Evolutionary conservation across 2,797 vertebrate genomes (phyloP).

Genomic region (Pangasius mekongensis): DNA sequence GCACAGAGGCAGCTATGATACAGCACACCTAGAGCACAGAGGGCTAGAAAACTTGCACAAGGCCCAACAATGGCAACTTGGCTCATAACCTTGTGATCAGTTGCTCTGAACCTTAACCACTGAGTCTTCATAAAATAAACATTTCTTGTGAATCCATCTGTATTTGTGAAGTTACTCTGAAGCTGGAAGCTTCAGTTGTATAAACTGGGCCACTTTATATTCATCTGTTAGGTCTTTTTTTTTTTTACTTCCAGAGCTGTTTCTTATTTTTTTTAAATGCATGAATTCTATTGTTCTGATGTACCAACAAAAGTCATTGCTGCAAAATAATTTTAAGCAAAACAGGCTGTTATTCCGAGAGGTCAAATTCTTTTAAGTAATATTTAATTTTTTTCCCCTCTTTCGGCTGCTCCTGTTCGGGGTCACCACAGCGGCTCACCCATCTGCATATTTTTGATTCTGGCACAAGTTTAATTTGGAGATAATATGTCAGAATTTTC

Average conservation of each 20-base stretch:
- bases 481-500: background rate
- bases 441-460: too few species aligned
- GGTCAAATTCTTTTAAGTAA: background rate
- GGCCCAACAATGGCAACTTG: background rate
- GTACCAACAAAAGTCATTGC: background rate
- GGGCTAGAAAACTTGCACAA: background rate
- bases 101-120: background rate
- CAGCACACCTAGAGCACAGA: background rate
- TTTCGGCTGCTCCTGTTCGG: too few species aligned
- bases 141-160: background rate
- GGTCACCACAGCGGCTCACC: too few species aligned
- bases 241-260: background rate
- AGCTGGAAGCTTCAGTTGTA: background rate
- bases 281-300: background rate
- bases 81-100: background rate
- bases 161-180: background rate
- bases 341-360: background rate
- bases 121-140: background rate
- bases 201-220: background rate
- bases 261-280: background rate
- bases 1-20: background rate
- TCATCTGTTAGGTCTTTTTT: background rate
- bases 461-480: too few species aligned
- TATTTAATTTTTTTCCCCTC: background rate
- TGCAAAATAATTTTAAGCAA: background rate